Evolutionary conservation across 1,140 invertebrate genomes (phyloP).

Genomic region (Diabrotica undecimpunctata): DNA sequence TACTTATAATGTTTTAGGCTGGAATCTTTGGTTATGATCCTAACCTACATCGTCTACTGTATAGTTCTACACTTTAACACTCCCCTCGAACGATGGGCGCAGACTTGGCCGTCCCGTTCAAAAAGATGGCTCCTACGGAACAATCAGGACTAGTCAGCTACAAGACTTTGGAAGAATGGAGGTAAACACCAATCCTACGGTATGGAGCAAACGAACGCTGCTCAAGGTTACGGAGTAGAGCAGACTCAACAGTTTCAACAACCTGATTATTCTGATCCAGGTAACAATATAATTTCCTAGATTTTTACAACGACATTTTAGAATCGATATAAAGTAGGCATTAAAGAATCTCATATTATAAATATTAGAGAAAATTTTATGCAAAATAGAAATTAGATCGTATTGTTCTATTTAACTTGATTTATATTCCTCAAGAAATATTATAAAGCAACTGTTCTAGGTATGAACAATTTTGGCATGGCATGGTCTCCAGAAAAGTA

Average conservation of each 20-base stretch:
- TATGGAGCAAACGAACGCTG: conserved; percentile 20
- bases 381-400: too few relatives aligned
- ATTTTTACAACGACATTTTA: too few relatives aligned
- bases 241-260: conserved; percentile 12
- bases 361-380: too few relatives aligned
- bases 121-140: conserved; percentile 70
- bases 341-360: too few relatives aligned
- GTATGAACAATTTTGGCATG: conserved; percentile 21
- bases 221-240: conserved; percentile 2
- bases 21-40: conserved; percentile 79
- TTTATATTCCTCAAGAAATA: too few relatives aligned
- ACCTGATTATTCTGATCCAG: background rate
- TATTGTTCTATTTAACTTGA: too few relatives aligned
- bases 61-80: conserved; percentile 76
- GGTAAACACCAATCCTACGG: conserved; percentile 39
- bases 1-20: too few relatives aligned
- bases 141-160: conserved; percentile 79
- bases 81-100: conserved; percentile 74
- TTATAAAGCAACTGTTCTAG: too few relatives aligned
- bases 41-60: conserved; percentile 84
- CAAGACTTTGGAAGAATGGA: conserved; percentile 53
- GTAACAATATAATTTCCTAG: too few relatives aligned
- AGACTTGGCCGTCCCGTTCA: conserved; percentile 71
- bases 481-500: conserved; percentile 19
- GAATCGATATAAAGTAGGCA: too few relatives aligned